phyloP scores from a whole-genome alignment of 64 coral and sea anemone genomes.

The Catalaphyllia jardinei region DNA sequence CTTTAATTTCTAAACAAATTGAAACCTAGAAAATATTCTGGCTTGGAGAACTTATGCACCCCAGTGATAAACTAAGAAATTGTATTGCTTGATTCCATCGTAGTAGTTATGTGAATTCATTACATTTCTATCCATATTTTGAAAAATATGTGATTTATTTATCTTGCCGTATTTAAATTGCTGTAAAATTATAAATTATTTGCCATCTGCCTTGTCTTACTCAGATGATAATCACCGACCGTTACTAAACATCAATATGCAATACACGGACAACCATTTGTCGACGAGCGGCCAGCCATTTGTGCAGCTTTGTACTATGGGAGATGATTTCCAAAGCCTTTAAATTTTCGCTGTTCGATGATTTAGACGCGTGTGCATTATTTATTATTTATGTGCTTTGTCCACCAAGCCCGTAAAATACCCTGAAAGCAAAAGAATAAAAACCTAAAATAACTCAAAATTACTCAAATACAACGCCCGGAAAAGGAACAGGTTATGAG shows the following conservation, averaged over 20 bases:
- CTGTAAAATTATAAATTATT: slow-evolving; percentile 50
- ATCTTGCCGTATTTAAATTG: slow-evolving; percentile 37
- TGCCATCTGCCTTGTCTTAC: not conserved
- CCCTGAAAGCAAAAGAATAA: not conserved
- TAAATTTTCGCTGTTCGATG: not conserved
- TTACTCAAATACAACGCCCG: not conserved
- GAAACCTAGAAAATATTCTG: not conserved
- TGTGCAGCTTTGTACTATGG: not conserved
- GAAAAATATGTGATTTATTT: slow-evolving; percentile 21
- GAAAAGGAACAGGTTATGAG: not conserved
- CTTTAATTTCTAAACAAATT: not conserved
- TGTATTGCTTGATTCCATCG: not conserved
- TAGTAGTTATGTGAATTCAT: slow-evolving; percentile 4
- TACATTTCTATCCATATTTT: slow-evolving; percentile 25
- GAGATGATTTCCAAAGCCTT: not conserved
- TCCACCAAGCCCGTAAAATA: slow-evolving; percentile 15
- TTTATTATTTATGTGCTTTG: slow-evolving; percentile 40
- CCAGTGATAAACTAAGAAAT: not conserved
- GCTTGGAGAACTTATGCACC: not conserved
- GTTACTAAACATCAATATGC: not conserved
- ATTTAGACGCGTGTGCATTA: not conserved
- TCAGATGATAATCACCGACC: not conserved
- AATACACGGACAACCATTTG: not conserved
- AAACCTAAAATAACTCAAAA: slow-evolving; percentile 5
- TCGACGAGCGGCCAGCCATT: not conserved